Evolutionary conservation across 2,797 vertebrate species (phyloP), one percentile per base, ranked within the genome.

Genomic region (Arrhamphus sclerolepis): DNA sequence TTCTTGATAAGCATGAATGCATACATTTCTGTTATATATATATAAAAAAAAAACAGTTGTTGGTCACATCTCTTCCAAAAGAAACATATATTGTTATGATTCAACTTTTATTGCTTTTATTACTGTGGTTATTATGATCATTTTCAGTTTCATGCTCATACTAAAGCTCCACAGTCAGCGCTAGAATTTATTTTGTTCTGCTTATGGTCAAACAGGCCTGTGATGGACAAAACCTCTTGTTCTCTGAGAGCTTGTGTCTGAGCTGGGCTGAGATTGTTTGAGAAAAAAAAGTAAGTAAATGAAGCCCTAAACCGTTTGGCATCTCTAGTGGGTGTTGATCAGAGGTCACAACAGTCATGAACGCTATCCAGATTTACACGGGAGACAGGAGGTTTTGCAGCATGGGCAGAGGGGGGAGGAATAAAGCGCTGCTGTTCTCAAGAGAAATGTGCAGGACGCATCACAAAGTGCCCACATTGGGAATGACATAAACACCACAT

Each of bases 201-300:
- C 62, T 20, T 78, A 50, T 72, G 66, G 72, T 89, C 88, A 76
- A 20, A 66, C 19, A 11, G 42, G 56, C 68, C 69, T 9, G 59
- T 56, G 72, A 73, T 54, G 13, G 65, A 91, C 88, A 90, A 72
- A 80, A 60, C 17, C 26, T 75, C 80, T 85, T 89, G 87, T 88
- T 87, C 82, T 73, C 24, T 19, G 34, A 0, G 58, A 59, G 17
- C 2, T 50, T 66, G 70, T 47, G n/a, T 64, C 44, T 80, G 72
- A 70, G 69, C 69, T 72, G 79, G 75, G 61, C 56, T 64, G 40
- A 76, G 81, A 77, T 56, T 70, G 66, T 40, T 56, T 66, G 51
- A 39, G 75, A 58, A 54, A 47, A n/a, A 46, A 0, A 0, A 40
- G 58, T 59, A 38, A 2, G 34, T 38, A 38, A 38, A 38, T 13